phyloP scores from a whole-genome alignment of 92 coral and sea anemone species.

The Zoanthus sociatus region DNA sequence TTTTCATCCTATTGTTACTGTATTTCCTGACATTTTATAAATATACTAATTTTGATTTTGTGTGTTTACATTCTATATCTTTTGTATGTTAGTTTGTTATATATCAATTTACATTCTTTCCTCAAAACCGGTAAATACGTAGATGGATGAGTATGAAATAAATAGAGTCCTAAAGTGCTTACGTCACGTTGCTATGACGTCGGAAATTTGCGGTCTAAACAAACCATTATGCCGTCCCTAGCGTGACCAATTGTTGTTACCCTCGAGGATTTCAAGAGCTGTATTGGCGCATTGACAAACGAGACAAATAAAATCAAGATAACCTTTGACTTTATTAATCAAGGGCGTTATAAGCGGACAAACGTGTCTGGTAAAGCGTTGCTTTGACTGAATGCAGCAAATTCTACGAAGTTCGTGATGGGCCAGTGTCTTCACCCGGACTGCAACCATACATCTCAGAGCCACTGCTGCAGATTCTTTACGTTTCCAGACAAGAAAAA shows the following conservation, averaged over 20 bases:
- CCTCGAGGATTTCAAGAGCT: background rate
- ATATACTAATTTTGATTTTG: no score
- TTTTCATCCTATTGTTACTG: background rate
- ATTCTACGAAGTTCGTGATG: background rate
- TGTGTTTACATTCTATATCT: no score
- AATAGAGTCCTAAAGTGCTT: background rate
- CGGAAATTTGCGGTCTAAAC: background rate
- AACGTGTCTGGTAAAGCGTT: conserved; percentile 14
- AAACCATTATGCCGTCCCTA: background rate
- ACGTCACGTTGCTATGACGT: background rate
- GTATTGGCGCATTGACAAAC: conserved; percentile 5
- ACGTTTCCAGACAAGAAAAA: background rate
- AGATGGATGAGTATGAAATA: no score
- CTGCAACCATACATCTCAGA: background rate
- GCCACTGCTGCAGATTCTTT: background rate
- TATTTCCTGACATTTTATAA: no score
- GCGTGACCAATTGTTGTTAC: background rate
- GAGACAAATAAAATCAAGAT: conserved; percentile 12
- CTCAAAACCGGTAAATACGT: no score
- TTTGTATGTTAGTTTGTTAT: no score
- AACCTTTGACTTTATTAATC: conserved; percentile 9
- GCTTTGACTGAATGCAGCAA: background rate
- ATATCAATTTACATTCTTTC: no score
- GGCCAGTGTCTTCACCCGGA: background rate
- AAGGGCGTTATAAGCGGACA: conserved; percentile 4